Evolutionary conservation across 1,140 invertebrate species (phyloP), one percentile per base, ranked within the genome.

Genomic region (Dinoponera quadriceps): DNA sequence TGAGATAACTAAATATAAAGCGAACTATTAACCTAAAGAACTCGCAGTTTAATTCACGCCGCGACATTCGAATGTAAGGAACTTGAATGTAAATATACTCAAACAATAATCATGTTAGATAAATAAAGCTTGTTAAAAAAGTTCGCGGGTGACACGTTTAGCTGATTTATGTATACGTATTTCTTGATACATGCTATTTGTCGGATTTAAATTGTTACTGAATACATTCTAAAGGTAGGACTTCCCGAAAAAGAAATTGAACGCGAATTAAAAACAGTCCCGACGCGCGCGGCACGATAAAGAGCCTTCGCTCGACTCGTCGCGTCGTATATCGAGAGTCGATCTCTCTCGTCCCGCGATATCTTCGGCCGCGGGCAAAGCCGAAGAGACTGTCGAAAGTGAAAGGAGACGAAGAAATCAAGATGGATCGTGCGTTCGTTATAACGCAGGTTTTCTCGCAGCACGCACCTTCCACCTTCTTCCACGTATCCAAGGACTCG

Each of bases 331-430:
- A 80, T 71, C 51, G 65, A 80, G 54, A 71, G 51, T 73, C 66
- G n/a, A 29, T 85, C 80, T 87, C 63, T 66, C 62, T 18, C 20
- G 27, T 81, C 29, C 25, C 44, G 84, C 66, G 80, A 81, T 83
- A 73, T 68, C 71, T 83, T 90, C 83, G 72, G 75, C 85, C 82
- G 74, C 81, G 81, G 83, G 75, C 81, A 68, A 66, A 78, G 51
- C 68, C 75, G 66, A 86, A 85, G 89, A 84, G 89, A 86, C 87
- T 87, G 89, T 90, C 89, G 89, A 90, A 90, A 90, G 89, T 90
- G 89, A 90, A 90, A 90, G 89, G 89, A 89, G 85, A 65, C 87
- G 85, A 86, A 90, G 89, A 88, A 87, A 89, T 90, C 89, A 80
- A 90, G 89, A 90, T 90, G 89, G 88, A 90, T 87, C 89, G 85